Percentiles rank a stretch among this genome's conserved stretches.
phyloP scores from a whole-genome alignment of 2,797 vertebrate species.

The Oryzias sinensis region DNA sequence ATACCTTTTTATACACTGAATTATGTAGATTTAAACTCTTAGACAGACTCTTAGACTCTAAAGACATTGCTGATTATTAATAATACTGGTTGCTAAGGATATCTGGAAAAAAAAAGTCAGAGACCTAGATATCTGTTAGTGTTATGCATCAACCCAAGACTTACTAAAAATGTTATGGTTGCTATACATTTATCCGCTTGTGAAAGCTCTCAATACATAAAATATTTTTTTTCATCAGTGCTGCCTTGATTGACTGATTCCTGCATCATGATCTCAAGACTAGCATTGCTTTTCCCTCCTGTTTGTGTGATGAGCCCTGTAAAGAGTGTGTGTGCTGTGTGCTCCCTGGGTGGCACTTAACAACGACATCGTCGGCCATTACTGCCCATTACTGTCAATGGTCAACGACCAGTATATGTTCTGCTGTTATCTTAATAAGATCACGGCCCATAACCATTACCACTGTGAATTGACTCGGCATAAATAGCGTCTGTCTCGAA shows the following conservation, averaged over 20 bases:
- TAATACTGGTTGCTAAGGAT: too few relatives aligned
- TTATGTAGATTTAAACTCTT: too few relatives aligned
- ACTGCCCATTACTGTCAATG: slow-evolving; percentile 62
- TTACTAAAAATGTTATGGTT: too few relatives aligned
- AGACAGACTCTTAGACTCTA: too few relatives aligned
- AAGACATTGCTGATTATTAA: too few relatives aligned
- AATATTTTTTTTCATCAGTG: neutral
- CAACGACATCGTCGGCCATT: slow-evolving; percentile 53
- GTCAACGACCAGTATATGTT: slow-evolving; percentile 55
- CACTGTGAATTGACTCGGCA: slow-evolving; percentile 32
- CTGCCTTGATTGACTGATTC: slow-evolving; percentile 1
- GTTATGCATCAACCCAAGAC: too few relatives aligned
- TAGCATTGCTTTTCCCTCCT: slow-evolving; percentile 48
- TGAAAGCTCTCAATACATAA: slow-evolving; percentile 4
- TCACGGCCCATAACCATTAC: slow-evolving; percentile 34
- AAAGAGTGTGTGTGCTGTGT: slow-evolving; percentile 35
- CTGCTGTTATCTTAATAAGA: slow-evolving; percentile 56
- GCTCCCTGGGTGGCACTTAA: slow-evolving; percentile 57
- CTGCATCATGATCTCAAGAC: slow-evolving; percentile 18
- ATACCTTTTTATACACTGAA: too few relatives aligned
- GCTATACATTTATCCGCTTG: neutral
- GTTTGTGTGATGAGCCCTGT: slow-evolving; percentile 25
- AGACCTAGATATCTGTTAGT: too few relatives aligned
- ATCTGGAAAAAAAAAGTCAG: too few relatives aligned
- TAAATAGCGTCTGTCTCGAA: slow-evolving; percentile 27